These are phyloP conservation scores for Hylia prasina DNA, from an alignment of 2,113 vertebrate species.

Conservation along the genomic window DNA sequence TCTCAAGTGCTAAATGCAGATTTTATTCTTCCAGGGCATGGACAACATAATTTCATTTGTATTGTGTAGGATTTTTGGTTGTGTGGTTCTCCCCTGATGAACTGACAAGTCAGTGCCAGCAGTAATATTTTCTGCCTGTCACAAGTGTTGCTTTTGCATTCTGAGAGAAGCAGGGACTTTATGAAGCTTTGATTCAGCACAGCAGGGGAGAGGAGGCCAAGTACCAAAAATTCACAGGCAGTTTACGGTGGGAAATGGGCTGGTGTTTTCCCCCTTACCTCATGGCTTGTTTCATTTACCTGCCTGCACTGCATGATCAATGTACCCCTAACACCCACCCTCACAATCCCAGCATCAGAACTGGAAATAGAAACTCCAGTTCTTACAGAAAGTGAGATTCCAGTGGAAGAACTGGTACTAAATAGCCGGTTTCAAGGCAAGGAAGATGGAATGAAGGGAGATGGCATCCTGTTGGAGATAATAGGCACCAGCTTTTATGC, in stretches of 20 bases:
- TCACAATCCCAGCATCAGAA: not conserved
- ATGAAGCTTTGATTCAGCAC: slow-evolving; percentile 51
- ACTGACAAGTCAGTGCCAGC: not conserved
- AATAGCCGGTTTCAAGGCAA: not conserved
- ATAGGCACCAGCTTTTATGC: not conserved
- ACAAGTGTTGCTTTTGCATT: slow-evolving; percentile 35
- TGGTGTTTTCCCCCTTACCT: not conserved
- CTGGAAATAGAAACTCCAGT: not conserved
- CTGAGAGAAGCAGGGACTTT: not conserved
- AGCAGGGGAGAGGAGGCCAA: slow-evolving; percentile 29
- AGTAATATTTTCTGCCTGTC: slow-evolving; percentile 36
- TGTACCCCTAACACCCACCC: not conserved
- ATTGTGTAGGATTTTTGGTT: not conserved
- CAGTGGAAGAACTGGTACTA: not conserved
- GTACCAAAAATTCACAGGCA: not conserved
- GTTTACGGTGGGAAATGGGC: not conserved
- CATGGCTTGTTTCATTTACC: not conserved
- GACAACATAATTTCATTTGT: not conserved
- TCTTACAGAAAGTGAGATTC: not conserved
- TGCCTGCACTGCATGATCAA: not conserved
- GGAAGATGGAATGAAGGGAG: not conserved
- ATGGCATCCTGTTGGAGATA: not conserved
- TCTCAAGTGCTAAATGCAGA: not conserved
- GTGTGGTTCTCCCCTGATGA: not conserved
- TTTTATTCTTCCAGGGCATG: not conserved